phyloP scores from a whole-genome alignment of 2,797 vertebrate species.

The Spinus olivaceus region DNA sequence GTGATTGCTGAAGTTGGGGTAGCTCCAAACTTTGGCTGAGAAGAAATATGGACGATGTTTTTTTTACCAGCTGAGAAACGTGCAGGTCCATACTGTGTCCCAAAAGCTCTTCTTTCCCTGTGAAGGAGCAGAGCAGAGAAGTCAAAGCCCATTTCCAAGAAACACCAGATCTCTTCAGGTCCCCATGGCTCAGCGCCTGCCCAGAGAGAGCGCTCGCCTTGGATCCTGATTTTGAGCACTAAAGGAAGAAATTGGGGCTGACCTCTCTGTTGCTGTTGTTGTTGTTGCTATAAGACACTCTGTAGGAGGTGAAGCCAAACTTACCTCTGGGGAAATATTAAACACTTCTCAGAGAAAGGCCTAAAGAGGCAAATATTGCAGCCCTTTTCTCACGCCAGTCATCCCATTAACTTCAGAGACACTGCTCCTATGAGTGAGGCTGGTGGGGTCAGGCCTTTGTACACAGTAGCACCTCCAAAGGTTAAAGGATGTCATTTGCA shows the following conservation, averaged over 20 bases:
- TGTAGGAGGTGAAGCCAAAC: background rate
- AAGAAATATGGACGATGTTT: background rate
- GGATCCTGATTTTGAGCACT: background rate
- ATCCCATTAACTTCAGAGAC: background rate
- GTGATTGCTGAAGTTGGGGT: background rate
- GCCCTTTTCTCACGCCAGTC: background rate
- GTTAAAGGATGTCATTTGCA: slow-evolving; percentile 33
- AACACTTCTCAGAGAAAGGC: background rate
- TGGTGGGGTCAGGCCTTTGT: background rate
- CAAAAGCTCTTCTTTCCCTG: background rate
- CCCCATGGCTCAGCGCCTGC: fast-evolving
- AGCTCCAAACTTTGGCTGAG: background rate
- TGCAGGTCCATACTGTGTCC: background rate
- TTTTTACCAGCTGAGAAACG: background rate
- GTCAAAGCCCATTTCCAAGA: background rate
- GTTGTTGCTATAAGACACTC: background rate
- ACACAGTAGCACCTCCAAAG: slow-evolving; percentile 34
- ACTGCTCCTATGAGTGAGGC: background rate
- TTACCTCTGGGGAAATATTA: background rate
- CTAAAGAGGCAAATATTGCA: background rate
- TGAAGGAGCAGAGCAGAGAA: background rate
- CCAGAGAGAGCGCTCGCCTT: background rate
- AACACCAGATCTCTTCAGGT: background rate
- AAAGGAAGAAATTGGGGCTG: background rate
- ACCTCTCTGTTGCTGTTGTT: background rate